Conservation (phyloP, 1,140 invertebrate genomes). For the Venustaconcha ellipsiformis region DNA sequence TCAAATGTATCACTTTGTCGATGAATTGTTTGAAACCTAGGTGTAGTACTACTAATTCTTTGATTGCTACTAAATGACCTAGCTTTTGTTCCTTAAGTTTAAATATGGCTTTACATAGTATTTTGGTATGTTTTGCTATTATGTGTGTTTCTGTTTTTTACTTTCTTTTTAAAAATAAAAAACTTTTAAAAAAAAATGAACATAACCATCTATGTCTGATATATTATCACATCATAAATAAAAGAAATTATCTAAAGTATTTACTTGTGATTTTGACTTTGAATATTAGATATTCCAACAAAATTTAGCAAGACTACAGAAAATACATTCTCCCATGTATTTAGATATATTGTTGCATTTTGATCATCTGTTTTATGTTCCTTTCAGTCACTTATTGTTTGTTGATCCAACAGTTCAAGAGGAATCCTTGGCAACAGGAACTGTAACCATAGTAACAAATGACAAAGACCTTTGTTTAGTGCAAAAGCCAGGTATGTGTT, state of each 20-base stretch:
- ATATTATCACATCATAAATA: not conserved
- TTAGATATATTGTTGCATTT: too few relatives aligned
- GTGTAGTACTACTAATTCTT: too few relatives aligned
- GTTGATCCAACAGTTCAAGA: slow-evolving; percentile 69
- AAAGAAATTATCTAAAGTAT: not conserved
- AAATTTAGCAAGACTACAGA: not conserved
- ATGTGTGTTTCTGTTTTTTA: too few relatives aligned
- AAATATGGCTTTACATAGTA: too few relatives aligned
- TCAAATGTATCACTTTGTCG: too few relatives aligned
- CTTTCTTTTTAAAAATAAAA: too few relatives aligned
- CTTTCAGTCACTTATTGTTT: slow-evolving; percentile 58
- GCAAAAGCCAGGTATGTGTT: slow-evolving; percentile 63
- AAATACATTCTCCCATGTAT: not conserved
- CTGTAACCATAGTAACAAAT: slow-evolving; percentile 62
- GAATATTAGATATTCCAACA: not conserved
- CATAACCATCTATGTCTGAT: too few relatives aligned
- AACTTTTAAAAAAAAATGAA: too few relatives aligned
- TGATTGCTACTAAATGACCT: too few relatives aligned
- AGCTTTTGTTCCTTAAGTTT: too few relatives aligned
- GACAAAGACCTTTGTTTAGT: slow-evolving; percentile 61
- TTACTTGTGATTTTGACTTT: not conserved
- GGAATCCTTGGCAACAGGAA: slow-evolving; percentile 62
- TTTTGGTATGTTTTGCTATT: too few relatives aligned
- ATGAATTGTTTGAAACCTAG: too few relatives aligned
- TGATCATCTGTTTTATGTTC: slow-evolving; percentile 6